Evolutionary conservation across 2,888 invertebrate genomes (phyloP), one percentile per base, ranked within the genome.

Genomic region (Callinectes sapidus): DNA sequence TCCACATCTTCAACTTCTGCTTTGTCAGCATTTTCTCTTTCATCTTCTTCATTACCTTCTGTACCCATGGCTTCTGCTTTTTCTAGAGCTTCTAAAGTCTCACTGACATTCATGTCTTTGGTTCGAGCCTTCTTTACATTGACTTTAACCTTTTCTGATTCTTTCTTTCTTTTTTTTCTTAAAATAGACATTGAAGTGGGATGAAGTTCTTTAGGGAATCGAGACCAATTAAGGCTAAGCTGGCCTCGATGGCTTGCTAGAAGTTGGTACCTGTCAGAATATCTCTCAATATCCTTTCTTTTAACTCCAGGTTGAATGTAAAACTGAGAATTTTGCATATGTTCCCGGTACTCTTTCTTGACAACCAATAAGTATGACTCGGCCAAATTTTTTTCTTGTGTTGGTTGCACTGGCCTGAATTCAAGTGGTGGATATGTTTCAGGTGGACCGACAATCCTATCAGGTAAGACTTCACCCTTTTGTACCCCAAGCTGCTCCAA

Each of bases 1-100:
- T 96, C 96, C 92, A 96, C 96, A 93, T 97, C 97, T 93, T 97
- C 96, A 86, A 96, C 96, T 87, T 97, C 97, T 28, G 71, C n/a
- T 5, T 96, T 96, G 71, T 96, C 96, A 92, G 96, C 96, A 0
- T 96, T 96, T n/a, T 96, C 96, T 35, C 94, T 90, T 94, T 95
- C 93, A 94, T 95, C 92, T 94, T 95, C 93, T 90, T 94, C 89
- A 39, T 92, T 88, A 55, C 81, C 91, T n/a, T 61, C 90, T 6
- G 6, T 86, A 16, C 32, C 54, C 61, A 81, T 42, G 1, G 90
- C 94, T 89, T 94, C 94, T 32, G 93, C 93, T 81, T 91, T 90
- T 85, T 94, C 94, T 18, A 93, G 48, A 39, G 55, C 90, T 28
- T 94, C 94, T 10, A 94, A 94, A n/a, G 92, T 95, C 42, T 95